Evolutionary conservation across 23 tunicate genomes (phyloP), one percentile per base, ranked within the genome.

Genomic region (Ciona savignyi): DNA sequence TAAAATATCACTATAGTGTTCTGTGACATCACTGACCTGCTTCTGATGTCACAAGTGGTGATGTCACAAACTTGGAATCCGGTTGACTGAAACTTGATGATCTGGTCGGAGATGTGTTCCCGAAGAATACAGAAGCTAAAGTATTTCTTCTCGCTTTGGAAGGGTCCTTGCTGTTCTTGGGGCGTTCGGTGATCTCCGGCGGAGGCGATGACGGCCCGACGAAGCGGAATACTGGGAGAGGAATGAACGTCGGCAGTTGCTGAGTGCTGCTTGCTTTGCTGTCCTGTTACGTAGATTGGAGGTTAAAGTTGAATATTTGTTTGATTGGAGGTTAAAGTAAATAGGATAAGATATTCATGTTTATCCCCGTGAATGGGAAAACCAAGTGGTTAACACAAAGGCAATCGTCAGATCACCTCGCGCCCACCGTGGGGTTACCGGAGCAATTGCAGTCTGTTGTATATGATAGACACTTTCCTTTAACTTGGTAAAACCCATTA

Each of bases 221-320:
- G 35, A 65, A 76, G 30, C 62, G 68, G 49, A 76, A 76, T 2
- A 76, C 72, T 1, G 80, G 80, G 32, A 76, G 32, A 3, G 80
- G 80, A 32, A 76, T 76, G 72, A 76, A 76, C 2, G 80, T 76
- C 2, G 80, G 72, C 4, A 2, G 63, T 35, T 49, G 65, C 24
- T 35, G 35, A 11, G 68, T 64, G 56, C 56, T 42, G 15, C 56
- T 42, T 9, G 9, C 11, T 15, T 42, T 42, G 15, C 56, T 42
- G 56, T 42, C 56, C 15, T 42, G 56, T 15, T 42, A n/a, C n/a
- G n/a, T n/a, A n/a, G n/a, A n/a, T n/a, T n/a, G n/a, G n/a, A n/a
- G n/a, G n/a, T n/a, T n/a, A n/a, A n/a, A n/a, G n/a, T n/a, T n/a
- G n/a, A n/a, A n/a, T n/a, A n/a, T n/a, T n/a, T n/a, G n/a, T n/a